A percentile compares a stretch with the other conserved stretches of the same genome.
Conservation (phyloP, 2,888 invertebrate species). For the Synanthedon vespiformis region DNA sequence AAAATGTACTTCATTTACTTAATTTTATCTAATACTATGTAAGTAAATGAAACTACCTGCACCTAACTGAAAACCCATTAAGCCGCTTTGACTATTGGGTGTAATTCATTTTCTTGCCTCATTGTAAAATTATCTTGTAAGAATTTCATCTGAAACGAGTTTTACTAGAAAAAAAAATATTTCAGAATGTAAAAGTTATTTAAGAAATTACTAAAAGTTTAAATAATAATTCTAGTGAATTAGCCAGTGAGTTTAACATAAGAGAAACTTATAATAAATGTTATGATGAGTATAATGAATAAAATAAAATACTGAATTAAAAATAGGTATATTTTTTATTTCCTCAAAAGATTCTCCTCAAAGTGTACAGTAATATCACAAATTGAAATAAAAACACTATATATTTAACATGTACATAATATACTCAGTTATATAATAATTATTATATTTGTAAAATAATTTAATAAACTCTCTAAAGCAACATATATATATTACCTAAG, state of each 20-base stretch:
- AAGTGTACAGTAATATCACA: background rate
- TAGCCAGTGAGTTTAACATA: conserved; percentile 59
- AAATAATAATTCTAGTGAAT: conserved; percentile 65
- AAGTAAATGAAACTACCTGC: conserved; percentile 28
- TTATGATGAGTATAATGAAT: conserved; percentile 63
- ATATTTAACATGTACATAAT: conserved; percentile 15
- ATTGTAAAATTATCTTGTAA: conserved; percentile 24
- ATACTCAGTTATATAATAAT: conserved; percentile 2
- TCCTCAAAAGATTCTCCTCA: too few relatives aligned
- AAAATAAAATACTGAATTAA: conserved; percentile 14
- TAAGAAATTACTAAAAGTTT: conserved; percentile 63
- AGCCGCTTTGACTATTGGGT: conserved; percentile 19
- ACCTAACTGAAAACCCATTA: background rate
- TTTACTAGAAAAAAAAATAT: conserved; percentile 48
- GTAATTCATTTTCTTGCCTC: conserved; percentile 17
- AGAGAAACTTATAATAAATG: conserved; percentile 45
- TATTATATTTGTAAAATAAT: background rate
- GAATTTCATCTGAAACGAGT: conserved; percentile 50
- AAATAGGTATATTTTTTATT: background rate
- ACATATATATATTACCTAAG: background rate
- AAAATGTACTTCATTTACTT: conserved; percentile 49
- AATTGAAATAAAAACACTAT: conserved; percentile 8
- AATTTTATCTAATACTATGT: conserved; percentile 11
- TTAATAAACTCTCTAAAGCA: background rate
- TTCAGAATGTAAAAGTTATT: conserved; percentile 55